Conservation (phyloP, 2,888 invertebrate species). For the Metellina segmentata region DNA sequence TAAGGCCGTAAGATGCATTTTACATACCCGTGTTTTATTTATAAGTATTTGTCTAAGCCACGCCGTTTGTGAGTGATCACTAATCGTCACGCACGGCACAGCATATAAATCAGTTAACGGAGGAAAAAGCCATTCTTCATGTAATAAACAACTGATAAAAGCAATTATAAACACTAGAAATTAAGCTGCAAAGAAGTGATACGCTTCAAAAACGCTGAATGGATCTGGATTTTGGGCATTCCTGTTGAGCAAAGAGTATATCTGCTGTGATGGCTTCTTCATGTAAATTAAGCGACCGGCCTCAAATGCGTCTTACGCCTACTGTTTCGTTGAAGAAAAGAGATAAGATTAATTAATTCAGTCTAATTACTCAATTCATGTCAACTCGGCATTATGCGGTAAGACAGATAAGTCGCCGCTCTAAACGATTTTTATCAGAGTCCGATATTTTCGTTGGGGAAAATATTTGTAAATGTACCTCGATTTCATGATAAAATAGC, state of each 20-base stretch:
- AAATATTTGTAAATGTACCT: conserved; percentile 20
- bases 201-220: conserved; percentile 48
- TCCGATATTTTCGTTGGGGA: conserved; percentile 34
- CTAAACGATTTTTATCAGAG: conserved; percentile 69
- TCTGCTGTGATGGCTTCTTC: conserved; percentile 65
- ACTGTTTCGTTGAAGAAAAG: conserved; percentile 56
- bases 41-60: not conserved
- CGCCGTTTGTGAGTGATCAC: not conserved
- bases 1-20: not conserved
- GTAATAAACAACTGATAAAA: conserved; percentile 31
- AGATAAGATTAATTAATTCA: conserved; percentile 72
- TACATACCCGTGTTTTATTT: not conserved
- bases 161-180: conserved; percentile 32
- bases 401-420: conserved; percentile 55
- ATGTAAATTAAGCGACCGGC: conserved; percentile 60
- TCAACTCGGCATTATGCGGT: conserved; percentile 65
- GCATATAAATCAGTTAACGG: conserved; percentile 20
- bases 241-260: conserved; percentile 31
- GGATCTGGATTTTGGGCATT: conserved; percentile 46
- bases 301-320: conserved; percentile 14
- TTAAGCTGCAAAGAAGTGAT: conserved; percentile 31
- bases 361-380: conserved; percentile 71
- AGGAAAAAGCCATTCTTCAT: conserved; percentile 25
- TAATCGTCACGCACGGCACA: not conserved
- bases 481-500: too few relatives aligned